Evolutionary conservation across 2,888 invertebrate species (phyloP).

Genomic region (Mamestra brassicae): DNA sequence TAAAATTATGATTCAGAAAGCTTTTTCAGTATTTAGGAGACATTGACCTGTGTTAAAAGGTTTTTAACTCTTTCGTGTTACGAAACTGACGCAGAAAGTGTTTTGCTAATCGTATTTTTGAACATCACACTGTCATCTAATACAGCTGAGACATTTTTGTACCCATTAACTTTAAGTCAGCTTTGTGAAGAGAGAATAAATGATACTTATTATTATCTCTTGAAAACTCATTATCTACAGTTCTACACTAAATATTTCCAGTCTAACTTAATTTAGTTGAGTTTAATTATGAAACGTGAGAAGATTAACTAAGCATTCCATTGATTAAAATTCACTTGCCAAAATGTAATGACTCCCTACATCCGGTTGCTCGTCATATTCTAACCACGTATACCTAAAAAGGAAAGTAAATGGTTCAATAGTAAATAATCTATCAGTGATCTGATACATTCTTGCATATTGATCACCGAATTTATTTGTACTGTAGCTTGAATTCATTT

Average conservation of each 20-base stretch:
- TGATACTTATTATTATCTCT: neutral
- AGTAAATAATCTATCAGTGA: conserved; percentile 43
- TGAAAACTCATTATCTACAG: neutral
- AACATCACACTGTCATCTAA: conserved; percentile 25
- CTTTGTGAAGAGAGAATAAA: no score
- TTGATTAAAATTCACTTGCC: conserved; percentile 41
- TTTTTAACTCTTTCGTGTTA: conserved; percentile 39
- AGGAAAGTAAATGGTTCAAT: conserved; percentile 49
- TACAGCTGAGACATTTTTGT: no score
- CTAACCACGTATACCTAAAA: conserved; percentile 24
- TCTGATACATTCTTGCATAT: conserved; percentile 39
- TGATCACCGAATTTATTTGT: conserved; percentile 41
- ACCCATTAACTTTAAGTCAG: no score
- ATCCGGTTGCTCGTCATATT: conserved; percentile 42
- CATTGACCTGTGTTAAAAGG: conserved; percentile 45
- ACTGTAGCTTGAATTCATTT: conserved; percentile 25
- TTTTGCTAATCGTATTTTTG: conserved; percentile 25
- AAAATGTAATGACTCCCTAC: conserved; percentile 27
- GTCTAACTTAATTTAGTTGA: neutral
- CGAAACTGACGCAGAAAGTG: conserved; percentile 24
- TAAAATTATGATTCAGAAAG: conserved; percentile 39
- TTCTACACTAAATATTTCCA: neutral
- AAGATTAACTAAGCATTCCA: conserved; percentile 6
- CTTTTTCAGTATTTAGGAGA: conserved; percentile 33
- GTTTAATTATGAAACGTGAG: neutral